These are phyloP conservation scores for Buathra laborator DNA, from an alignment of 2,888 invertebrate genomes.

Conservation along the genomic window DNA sequence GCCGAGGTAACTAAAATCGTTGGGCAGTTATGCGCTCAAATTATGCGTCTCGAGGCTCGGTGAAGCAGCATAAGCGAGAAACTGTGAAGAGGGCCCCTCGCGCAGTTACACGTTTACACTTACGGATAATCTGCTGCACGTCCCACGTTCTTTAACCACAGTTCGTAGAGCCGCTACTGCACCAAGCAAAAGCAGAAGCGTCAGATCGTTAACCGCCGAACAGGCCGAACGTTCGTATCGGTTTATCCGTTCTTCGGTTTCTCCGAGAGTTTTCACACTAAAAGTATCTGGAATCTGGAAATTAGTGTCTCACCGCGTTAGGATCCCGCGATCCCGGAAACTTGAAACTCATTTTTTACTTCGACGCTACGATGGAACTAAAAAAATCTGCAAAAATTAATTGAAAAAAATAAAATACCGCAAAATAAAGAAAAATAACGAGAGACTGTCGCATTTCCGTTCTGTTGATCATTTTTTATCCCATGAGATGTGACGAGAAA, in stretches of 20 bases:
- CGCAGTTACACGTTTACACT: constrained; percentile 72
- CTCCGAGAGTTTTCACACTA: background rate
- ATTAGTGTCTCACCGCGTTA: constrained; percentile 18
- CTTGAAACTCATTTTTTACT: background rate
- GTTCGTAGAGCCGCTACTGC: constrained; percentile 29
- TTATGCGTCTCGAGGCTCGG: constrained; percentile 78
- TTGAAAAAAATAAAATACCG: background rate
- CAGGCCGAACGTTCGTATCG: background rate
- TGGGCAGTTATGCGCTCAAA: constrained; percentile 80
- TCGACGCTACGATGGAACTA: background rate
- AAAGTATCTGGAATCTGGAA: constrained; percentile 22
- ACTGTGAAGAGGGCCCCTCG: constrained; percentile 45
- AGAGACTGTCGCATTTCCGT: background rate
- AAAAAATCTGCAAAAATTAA: no score
- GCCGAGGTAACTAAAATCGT: constrained; percentile 49
- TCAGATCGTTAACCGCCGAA: constrained; percentile 54
- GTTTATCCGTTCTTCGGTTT: constrained; percentile 2
- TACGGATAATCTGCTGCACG: constrained; percentile 72
- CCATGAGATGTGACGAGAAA: background rate
- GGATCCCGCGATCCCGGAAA: constrained; percentile 1
- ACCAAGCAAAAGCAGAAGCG: constrained; percentile 32
- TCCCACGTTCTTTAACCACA: constrained; percentile 43
- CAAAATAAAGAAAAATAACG: background rate
- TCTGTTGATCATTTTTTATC: background rate
- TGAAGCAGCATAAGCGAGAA: constrained; percentile 66